Base-by-base conservation (phyloP, 2,797 vertebrate species). In the Muraenolepis orangiensis region DNA sequence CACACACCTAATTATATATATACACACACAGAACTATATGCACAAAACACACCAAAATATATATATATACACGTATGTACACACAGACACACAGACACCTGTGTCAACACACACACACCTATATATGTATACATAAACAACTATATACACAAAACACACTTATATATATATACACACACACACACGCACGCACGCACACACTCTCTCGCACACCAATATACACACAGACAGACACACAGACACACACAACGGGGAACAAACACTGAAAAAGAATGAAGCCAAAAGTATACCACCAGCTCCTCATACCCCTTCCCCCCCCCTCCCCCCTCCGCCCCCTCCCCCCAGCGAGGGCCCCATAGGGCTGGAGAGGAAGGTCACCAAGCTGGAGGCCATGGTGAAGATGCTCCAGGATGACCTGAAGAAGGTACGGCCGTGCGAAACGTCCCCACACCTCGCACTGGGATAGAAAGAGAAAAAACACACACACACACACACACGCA, bases 361-460 rank as follows among this genome's bases (percentile, higher is more conserved):
- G 71, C 94, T 98, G 20, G 94, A 97, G 87, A 96, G 95, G 80
- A 99, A 99, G 90, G 96, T 99, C 86, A 96, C 95, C 80, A 98
- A 99, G 76, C 91, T 99, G 81, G 98, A 99, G 88, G 92, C 95
- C 67, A 95, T 99, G 94, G 94, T 99, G 85, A 99, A 98, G 93
- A 95, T 98, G 95, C 94, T 99, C 72, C 97, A 98, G 80, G 97
- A 99, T 30, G 96, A 98, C 80, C 84, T 99, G 84, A 97, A 98
- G 91, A 99, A 98, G 96, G 98, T 99, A 72, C 74, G 80, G 18
- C 18, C 42, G 18, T 14, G 16, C 38, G 36, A 1, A n/a, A 11
- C 36, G 40, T 75, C 30, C 2, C 31, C 70, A 72, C 67, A 23
- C 26, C 76, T 32, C 2, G 34, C 70, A 72, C 42, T n/a, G n/a